Conservation (phyloP, 2,888 invertebrate genomes). For the Octonoba sinensis region DNA sequence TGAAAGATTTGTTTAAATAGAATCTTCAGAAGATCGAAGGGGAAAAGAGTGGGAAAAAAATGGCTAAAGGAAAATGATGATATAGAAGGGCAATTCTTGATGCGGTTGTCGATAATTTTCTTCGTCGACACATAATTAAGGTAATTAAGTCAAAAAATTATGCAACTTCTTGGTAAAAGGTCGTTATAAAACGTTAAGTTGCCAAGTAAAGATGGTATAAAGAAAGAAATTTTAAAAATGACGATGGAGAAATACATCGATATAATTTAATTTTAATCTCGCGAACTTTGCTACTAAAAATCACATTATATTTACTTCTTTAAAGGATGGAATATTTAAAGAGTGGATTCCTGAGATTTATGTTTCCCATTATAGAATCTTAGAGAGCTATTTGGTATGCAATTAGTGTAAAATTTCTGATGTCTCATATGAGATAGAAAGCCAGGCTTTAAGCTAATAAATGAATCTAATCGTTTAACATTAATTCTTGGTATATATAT, state of each 20-base stretch:
- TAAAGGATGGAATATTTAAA: too few relatives aligned
- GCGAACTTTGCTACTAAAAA: too few relatives aligned
- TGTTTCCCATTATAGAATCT: too few relatives aligned
- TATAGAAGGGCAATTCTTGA: slow-evolving; percentile 28
- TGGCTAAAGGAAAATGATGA: background rate
- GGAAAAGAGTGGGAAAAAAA: slow-evolving; percentile 8
- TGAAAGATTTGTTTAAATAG: slow-evolving; percentile 39
- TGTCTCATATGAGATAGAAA: too few relatives aligned
- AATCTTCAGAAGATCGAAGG: background rate
- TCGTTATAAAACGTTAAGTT: slow-evolving; percentile 33
- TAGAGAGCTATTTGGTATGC: too few relatives aligned
- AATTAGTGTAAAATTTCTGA: too few relatives aligned
- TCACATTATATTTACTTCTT: too few relatives aligned
- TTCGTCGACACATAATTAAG: slow-evolving; percentile 44
- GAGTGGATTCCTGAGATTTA: too few relatives aligned
- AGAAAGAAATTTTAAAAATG: slow-evolving; percentile 27
- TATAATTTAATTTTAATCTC: slow-evolving; percentile 21
- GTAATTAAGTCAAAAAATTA: slow-evolving; percentile 48
- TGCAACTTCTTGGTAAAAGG: slow-evolving; percentile 25
- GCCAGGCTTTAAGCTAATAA: too few relatives aligned
- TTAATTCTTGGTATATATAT: too few relatives aligned
- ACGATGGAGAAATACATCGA: slow-evolving; percentile 23
- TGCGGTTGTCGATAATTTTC: slow-evolving; percentile 44
- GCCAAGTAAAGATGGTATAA: slow-evolving; percentile 3
- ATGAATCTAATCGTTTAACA: too few relatives aligned